These are phyloP conservation scores for Piscicola geometra DNA, from an alignment of 2,888 invertebrate genomes.

Conservation along the genomic window DNA sequence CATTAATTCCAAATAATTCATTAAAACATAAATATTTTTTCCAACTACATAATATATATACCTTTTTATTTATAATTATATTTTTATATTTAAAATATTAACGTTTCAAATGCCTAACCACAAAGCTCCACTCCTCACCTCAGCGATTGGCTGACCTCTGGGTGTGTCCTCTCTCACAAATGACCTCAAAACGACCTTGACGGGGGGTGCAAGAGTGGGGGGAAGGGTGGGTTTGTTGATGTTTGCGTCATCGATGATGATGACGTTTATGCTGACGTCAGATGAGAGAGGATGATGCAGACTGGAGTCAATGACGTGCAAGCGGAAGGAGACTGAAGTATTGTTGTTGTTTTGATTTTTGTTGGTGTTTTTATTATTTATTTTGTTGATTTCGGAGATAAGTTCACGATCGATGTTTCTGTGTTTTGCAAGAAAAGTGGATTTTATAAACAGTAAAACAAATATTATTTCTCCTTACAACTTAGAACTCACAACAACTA, in stretches of 20 bases:
- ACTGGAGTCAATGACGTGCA: conserved; percentile 1
- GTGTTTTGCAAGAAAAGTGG: background rate
- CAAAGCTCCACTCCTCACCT: no score
- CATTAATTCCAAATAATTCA: no score
- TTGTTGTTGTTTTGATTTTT: background rate
- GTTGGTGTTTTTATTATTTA: background rate
- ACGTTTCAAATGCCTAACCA: no score
- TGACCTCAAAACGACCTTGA: background rate
- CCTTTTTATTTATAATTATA: no score
- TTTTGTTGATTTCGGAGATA: background rate
- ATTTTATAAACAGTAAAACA: no score
- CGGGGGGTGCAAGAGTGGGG: background rate
- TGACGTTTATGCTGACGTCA: background rate
- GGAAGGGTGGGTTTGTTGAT: background rate
- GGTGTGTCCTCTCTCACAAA: background rate
- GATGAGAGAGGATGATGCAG: background rate
- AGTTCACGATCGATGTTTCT: background rate
- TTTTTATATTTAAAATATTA: no score
- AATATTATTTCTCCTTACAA: no score
- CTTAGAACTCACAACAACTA: no score
- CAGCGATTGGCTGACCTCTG: background rate
- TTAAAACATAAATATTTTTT: no score
- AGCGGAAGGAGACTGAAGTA: background rate
- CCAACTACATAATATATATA: no score
- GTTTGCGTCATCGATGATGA: background rate